phyloP scores from a whole-genome alignment of 2,113 vertebrate genomes.

The Chaetorhynchus papuensis region DNA sequence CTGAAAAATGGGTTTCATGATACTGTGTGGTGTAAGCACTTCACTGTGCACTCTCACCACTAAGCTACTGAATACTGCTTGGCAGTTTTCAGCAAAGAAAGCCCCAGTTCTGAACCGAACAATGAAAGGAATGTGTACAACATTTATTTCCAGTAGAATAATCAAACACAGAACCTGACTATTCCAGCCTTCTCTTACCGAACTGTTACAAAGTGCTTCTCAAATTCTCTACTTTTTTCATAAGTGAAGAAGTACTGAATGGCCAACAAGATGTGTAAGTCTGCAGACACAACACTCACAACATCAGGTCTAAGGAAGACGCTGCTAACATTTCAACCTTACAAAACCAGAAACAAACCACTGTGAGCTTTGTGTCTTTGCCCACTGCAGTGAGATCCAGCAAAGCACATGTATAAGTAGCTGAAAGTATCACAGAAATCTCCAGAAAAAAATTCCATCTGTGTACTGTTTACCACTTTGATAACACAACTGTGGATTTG shows the following conservation, averaged over 20 bases:
- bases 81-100: background rate
- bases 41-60: background rate
- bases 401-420: background rate
- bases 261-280: background rate
- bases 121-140: background rate
- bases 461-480: background rate
- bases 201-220: background rate
- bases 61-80: background rate
- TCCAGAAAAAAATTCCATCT: background rate
- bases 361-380: background rate
- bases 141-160: background rate
- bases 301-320: background rate
- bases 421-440: background rate
- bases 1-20: background rate
- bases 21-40: background rate
- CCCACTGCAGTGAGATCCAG: background rate
- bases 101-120: background rate
- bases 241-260: background rate
- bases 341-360: background rate
- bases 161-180: background rate
- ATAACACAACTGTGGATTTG: background rate
- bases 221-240: background rate
- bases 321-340: background rate
- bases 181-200: background rate
- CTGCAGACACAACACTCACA: background rate